These are phyloP conservation scores for Lontra canadensis DNA, from an alignment of 2,113 vertebrate species.

Conservation along the genomic window DNA sequence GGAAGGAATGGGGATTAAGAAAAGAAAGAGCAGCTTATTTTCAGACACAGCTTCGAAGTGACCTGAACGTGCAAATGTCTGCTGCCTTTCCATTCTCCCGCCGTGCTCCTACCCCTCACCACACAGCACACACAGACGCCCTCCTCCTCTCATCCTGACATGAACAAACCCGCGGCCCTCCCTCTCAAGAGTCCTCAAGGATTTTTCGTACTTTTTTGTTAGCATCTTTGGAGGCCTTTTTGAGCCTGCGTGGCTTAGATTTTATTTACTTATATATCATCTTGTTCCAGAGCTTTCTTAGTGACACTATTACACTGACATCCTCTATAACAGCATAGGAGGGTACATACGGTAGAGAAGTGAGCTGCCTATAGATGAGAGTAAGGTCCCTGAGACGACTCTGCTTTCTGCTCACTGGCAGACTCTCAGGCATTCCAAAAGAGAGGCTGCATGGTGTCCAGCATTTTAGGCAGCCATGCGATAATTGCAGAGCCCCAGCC, in stretches of 20 bases:
- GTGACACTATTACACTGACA: neutral
- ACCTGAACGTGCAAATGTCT: neutral
- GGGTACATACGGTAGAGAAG: neutral
- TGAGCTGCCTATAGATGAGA: neutral
- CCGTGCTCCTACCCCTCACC: neutral
- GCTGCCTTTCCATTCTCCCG: neutral
- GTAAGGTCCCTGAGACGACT: neutral
- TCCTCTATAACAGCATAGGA: neutral
- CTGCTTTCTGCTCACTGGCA: neutral
- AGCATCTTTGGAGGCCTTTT: neutral
- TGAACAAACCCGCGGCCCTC: neutral
- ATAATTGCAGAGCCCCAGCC: neutral
- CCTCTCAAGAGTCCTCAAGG: neutral
- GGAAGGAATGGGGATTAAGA: neutral
- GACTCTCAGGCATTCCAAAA: neutral
- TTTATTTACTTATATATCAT: neutral
- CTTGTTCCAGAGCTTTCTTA: neutral
- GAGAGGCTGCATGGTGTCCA: neutral
- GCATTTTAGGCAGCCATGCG: neutral
- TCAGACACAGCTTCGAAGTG: neutral
- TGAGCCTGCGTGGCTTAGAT: neutral
- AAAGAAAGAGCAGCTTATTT: neutral
- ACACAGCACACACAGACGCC: fast-evolving
- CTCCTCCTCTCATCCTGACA: neutral
- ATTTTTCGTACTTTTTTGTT: neutral